phyloP scores from a whole-genome alignment of 2,888 invertebrate species.

The Hypomecis punctinalis region DNA sequence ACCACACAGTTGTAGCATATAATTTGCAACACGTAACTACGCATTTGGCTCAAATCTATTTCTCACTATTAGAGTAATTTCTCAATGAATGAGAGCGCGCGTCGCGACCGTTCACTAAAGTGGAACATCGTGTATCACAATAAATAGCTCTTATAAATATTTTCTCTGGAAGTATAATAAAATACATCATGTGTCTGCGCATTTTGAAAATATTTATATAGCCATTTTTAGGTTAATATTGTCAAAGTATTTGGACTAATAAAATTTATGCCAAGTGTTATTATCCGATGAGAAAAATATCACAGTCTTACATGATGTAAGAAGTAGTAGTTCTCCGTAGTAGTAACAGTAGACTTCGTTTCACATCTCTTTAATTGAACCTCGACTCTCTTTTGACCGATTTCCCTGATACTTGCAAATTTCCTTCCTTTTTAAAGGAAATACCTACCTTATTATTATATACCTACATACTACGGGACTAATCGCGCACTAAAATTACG shows the following conservation, averaged over 20 bases:
- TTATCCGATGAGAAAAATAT: neutral
- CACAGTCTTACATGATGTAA: too few relatives aligned
- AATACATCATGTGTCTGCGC: neutral
- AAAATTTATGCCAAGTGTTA: neutral
- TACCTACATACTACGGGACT: too few relatives aligned
- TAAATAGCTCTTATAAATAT: neutral
- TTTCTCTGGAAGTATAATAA: neutral
- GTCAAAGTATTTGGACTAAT: neutral
- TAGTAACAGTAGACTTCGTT: too few relatives aligned
- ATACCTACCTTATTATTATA: too few relatives aligned
- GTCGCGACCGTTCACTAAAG: neutral
- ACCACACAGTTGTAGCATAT: neutral
- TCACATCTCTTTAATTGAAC: too few relatives aligned
- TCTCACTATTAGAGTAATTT: neutral
- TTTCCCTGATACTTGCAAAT: too few relatives aligned
- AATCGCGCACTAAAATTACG: too few relatives aligned
- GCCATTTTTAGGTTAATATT: neutral
- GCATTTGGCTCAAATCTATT: conserved; percentile 16
- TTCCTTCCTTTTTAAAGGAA: too few relatives aligned
- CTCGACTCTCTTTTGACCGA: too few relatives aligned
- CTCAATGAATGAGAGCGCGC: conserved; percentile 16
- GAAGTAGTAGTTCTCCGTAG: too few relatives aligned
- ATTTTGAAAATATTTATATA: neutral
- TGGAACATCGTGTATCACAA: conserved; percentile 3
- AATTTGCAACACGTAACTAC: conserved; percentile 6